Conservation (phyloP, 2,888 invertebrate species). For the Erebia epiphron region DNA sequence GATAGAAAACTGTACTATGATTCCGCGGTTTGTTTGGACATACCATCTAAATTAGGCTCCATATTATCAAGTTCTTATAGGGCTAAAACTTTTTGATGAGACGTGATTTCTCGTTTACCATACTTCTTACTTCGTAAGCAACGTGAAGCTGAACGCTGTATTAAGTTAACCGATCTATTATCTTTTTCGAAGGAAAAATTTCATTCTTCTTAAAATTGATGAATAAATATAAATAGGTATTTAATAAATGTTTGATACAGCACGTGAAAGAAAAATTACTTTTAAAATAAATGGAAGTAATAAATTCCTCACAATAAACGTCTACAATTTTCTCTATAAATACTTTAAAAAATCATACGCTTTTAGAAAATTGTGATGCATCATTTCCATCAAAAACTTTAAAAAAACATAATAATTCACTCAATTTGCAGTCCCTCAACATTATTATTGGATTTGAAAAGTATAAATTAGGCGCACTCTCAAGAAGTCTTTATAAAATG, state of each 20-base stretch:
- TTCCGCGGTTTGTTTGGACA: not conserved
- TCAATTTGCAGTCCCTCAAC: conserved; percentile 4
- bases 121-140: not conserved
- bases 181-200: not conserved
- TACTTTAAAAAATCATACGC: not conserved
- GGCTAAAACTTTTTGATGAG: conserved; percentile 18
- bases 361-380: conserved; percentile 1
- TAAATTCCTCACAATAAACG: not conserved
- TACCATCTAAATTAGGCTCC: not conserved
- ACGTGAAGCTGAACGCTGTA: not conserved
- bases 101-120: not conserved
- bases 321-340: not conserved
- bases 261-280: too few species aligned
- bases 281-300: not conserved
- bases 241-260: not conserved
- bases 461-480: conserved; percentile 46
- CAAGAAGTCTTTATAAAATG: conserved; percentile 48
- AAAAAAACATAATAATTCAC: too few species aligned
- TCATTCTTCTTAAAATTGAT: not conserved
- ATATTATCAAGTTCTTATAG: conserved; percentile 10
- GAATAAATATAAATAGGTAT: not conserved
- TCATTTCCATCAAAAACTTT: not conserved
- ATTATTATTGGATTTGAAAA: conserved; percentile 47
- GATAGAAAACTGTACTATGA: too few species aligned
- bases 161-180: not conserved